These are phyloP conservation scores for Holacanthella duospinosa DNA, from an alignment of 2,888 invertebrate species.

Conservation along the genomic window DNA sequence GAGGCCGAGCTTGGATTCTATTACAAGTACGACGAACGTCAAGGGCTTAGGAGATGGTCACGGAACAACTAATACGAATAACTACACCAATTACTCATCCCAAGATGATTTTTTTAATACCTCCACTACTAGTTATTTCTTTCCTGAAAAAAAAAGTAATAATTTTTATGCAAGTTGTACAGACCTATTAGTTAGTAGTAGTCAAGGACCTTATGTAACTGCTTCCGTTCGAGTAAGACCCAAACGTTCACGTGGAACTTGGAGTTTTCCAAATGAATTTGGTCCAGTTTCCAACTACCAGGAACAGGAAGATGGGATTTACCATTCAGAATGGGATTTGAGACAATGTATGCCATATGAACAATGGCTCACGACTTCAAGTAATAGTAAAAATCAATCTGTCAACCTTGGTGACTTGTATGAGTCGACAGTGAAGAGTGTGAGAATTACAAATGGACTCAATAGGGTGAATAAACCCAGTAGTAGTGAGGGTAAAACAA, in stretches of 20 bases:
- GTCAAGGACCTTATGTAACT: slow-evolving; percentile 21
- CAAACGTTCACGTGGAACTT: slow-evolving; percentile 30
- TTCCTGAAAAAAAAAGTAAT: slow-evolving; percentile 32
- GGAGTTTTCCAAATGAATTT: slow-evolving; percentile 30
- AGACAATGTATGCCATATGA: slow-evolving; percentile 36
- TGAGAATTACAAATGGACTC: slow-evolving; percentile 8
- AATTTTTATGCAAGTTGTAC: slow-evolving; percentile 32
- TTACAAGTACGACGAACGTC: slow-evolving; percentile 19
- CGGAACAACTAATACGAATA: no score
- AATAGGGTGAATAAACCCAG: background rate
- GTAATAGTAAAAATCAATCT: background rate
- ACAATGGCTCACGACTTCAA: slow-evolving; percentile 27
- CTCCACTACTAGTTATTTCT: slow-evolving; percentile 27
- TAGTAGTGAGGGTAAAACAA: background rate
- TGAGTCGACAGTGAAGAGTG: background rate
- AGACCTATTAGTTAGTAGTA: slow-evolving; percentile 24
- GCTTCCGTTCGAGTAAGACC: slow-evolving; percentile 34
- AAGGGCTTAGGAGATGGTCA: background rate
- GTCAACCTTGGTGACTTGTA: background rate
- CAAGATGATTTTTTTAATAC: slow-evolving; percentile 12
- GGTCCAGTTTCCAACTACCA: slow-evolving; percentile 36
- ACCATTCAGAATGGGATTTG: slow-evolving; percentile 37
- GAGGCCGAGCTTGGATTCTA: slow-evolving; percentile 31
- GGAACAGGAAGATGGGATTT: slow-evolving; percentile 24
- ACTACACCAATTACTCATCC: background rate